Base-by-base conservation (phyloP, 2,888 invertebrate genomes). In the Nineta flava region DNA sequence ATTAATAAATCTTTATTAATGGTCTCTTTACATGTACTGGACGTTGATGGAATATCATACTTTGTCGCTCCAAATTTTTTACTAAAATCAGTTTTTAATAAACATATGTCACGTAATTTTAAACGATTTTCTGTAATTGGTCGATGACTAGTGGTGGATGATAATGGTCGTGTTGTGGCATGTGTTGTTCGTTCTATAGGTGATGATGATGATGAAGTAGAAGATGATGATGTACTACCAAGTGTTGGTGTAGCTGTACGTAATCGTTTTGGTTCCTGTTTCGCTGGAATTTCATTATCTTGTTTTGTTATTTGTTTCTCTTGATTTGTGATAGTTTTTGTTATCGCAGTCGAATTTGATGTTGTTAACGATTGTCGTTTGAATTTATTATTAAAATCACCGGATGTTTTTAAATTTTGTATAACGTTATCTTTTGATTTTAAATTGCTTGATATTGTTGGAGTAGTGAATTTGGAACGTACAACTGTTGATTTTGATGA, bases 81-180 rank as follows among this genome's bases (percentile, higher is more conserved):
- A n/a, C 63, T 62, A 45, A 62, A 62, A 43, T 54, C 57, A 50
- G 58, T 60, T 55, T 65, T 66, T 42, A 66, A 58, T 51, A 64
- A 64, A 51, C 65, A 63, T 40, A 67, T 65, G 51, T 66, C 66
- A 19, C 60, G 55, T 42, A 67, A 52, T 50, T 65, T 61, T n/a
- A 64, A 46, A 21, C 57, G 53, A 50, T 53, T 51, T 35, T 48
- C 26, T 35, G 19, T 9, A 5, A 19, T 26, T 26, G 26, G 26
- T 7, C 7, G 26, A 26, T 6, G 3, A 7, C 2, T 26, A 26
- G n/a, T 13, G 6, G 9, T 44, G 2, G 44, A 9, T 3, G 26
- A 21, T 12, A 19, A 19, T 12, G 19, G 19, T 10, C 44, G 38
- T 2, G 38, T 4, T 12, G n/a, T 38, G 9, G 5, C 38, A 15